A percentile compares a stretch with the other conserved stretches of the same genome.
These are phyloP conservation scores for Anolis sagrei DNA, from an alignment of 2,113 vertebrate species.

Conservation along the genomic window DNA sequence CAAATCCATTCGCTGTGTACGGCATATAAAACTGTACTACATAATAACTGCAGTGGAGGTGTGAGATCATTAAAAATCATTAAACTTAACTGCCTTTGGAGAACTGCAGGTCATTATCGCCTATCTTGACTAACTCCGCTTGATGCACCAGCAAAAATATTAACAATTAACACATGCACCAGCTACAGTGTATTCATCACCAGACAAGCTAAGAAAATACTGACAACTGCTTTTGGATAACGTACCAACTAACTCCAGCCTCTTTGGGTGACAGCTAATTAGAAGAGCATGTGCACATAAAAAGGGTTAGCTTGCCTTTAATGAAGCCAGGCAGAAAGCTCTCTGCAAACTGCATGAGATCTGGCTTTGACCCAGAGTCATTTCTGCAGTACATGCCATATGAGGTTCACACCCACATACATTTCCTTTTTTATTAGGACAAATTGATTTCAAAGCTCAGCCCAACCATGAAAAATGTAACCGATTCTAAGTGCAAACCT, in stretches of 20 bases:
- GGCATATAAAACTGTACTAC: not conserved
- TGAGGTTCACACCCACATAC: not conserved
- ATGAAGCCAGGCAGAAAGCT: not conserved
- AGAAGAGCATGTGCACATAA: not conserved
- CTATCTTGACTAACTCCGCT: not conserved
- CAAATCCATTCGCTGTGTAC: not conserved
- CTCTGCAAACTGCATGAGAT: not conserved
- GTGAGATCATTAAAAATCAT: constrained; percentile 5
- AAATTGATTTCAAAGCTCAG: not conserved
- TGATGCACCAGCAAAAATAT: constrained; percentile 20
- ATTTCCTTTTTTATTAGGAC: not conserved
- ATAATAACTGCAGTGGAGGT: not conserved
- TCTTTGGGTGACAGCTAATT: constrained; percentile 11
- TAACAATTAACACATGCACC: constrained; percentile 7
- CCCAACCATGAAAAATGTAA: not conserved
- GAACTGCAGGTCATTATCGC: constrained; percentile 1
- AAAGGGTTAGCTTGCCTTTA: not conserved
- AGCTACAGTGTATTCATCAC: not conserved
- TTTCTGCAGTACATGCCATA: not conserved
- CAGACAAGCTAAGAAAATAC: constrained; percentile 2
- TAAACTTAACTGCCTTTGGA: constrained; percentile 14
- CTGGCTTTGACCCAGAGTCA: not conserved
- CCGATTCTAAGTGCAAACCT: not conserved
- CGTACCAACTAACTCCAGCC: not conserved
- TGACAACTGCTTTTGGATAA: not conserved